Percentiles rank a stretch among this genome's conserved stretches.
Conservation (phyloP, 64 coral and sea anemone genomes). For the Anthopleura sola region DNA sequence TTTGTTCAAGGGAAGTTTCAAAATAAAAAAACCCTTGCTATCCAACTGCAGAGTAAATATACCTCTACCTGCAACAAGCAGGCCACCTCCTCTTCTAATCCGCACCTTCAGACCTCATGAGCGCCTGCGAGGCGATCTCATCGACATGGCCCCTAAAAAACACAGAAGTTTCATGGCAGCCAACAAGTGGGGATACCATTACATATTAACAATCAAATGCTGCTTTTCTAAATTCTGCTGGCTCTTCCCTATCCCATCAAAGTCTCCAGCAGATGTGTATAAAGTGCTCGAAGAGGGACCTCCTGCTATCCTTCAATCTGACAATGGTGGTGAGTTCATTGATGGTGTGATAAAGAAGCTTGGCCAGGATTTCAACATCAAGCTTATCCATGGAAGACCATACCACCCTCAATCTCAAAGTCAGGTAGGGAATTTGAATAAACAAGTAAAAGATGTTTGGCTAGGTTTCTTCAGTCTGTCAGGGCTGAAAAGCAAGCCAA, state of each 20-base stretch:
- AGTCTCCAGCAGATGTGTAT: conserved; percentile 1
- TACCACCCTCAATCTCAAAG: conserved; percentile 34
- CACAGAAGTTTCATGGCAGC: conserved; percentile 6
- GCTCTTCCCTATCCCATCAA: conserved; percentile 6
- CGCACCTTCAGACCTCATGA: conserved; percentile 16
- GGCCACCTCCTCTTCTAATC: not conserved
- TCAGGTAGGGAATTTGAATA: conserved; percentile 31
- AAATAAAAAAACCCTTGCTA: not conserved
- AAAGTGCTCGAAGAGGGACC: conserved; percentile 16
- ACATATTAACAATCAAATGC: conserved; percentile 34
- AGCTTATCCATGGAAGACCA: conserved; percentile 26
- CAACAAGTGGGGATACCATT: conserved; percentile 10
- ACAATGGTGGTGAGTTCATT: conserved; percentile 26
- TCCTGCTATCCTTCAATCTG: conserved; percentile 5
- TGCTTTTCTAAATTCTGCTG: conserved; percentile 37
- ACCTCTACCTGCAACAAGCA: conserved; percentile 9
- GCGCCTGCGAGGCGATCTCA: conserved; percentile 19
- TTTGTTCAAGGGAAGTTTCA: conserved; percentile 14
- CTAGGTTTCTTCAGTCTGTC: not conserved
- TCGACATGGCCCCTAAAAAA: conserved; percentile 48
- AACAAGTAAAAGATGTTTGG: conserved; percentile 16
- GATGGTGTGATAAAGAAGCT: conserved; percentile 6
- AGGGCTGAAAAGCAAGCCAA: conserved; percentile 15
- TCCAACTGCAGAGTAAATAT: conserved; percentile 17
- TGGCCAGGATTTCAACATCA: not conserved